Percentiles rank a stretch among this genome's conserved stretches.
Evolutionary conservation across 2,888 invertebrate species (phyloP).

Genomic region (Lithophane semibrunnea): DNA sequence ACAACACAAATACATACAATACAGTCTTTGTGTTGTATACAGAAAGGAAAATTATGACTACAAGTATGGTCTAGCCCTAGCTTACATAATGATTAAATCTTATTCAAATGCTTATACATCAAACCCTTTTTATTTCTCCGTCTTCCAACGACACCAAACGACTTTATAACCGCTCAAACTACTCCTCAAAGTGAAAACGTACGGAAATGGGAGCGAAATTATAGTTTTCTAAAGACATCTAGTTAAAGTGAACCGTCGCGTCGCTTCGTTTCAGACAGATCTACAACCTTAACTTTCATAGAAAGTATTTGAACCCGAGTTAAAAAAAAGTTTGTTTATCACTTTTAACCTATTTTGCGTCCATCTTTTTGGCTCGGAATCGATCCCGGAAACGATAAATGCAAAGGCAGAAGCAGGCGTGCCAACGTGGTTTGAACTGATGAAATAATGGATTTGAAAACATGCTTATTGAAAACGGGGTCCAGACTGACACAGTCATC

Average conservation of each 20-base stretch:
- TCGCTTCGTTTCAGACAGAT: not conserved
- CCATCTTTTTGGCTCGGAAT: conserved; percentile 47
- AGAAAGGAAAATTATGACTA: too few species aligned
- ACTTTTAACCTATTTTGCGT: conserved; percentile 50
- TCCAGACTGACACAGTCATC: not conserved
- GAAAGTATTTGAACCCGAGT: conserved; percentile 16
- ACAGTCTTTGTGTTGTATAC: too few species aligned
- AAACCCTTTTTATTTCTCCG: conserved; percentile 1
- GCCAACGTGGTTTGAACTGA: conserved; percentile 27
- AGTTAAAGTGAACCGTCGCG: conserved; percentile 1
- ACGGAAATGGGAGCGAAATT: conserved; percentile 10
- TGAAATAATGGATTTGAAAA: conserved; percentile 18
- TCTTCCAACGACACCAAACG: not conserved
- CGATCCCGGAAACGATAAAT: conserved; percentile 48
- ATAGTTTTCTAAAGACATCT: conserved; percentile 36
- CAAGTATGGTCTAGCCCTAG: too few species aligned
- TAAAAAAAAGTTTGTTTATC: conserved; percentile 34
- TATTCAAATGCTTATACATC: not conserved
- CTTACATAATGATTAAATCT: not conserved
- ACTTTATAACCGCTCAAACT: conserved; percentile 12
- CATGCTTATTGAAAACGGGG: not conserved
- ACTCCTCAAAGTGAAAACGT: conserved; percentile 1
- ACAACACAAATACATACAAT: not conserved
- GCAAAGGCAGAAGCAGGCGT: conserved; percentile 35
- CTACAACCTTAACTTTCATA: conserved; percentile 16